Percentiles rank a stretch among this genome's conserved stretches.
These are phyloP conservation scores for Boloria euphrosyne DNA, from an alignment of 2,888 invertebrate species.

Conservation along the genomic window DNA sequence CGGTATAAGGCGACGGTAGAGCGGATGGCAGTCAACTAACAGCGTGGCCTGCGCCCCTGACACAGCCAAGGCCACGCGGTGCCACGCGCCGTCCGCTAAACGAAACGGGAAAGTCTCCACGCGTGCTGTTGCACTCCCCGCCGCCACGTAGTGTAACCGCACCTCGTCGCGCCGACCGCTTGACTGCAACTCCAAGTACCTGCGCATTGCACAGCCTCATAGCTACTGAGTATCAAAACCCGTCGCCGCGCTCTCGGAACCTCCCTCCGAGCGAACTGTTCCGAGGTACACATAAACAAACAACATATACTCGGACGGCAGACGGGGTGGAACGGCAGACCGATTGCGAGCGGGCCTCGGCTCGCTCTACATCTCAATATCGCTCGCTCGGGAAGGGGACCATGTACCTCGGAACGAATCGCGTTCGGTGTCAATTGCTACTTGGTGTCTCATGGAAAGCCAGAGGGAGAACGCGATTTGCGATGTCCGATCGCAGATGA, in stretches of 20 bases:
- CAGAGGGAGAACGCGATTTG: constrained; percentile 58
- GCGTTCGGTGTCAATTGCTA: constrained; percentile 69
- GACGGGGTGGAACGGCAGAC: constrained; percentile 57
- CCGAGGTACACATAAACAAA: constrained; percentile 82
- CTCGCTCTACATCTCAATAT: constrained; percentile 83
- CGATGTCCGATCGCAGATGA: constrained; percentile 51
- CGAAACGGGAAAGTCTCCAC: constrained; percentile 94
- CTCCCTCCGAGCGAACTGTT: constrained; percentile 73
- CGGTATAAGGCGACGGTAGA: constrained; percentile 90
- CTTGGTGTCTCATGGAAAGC: constrained; percentile 59
- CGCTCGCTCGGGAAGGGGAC: constrained; percentile 80
- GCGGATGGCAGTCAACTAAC: constrained; percentile 92
- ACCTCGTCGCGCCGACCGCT: constrained; percentile 94
- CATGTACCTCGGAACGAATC: constrained; percentile 83
- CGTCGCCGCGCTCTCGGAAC: constrained; percentile 51
- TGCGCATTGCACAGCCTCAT: constrained; percentile 67
- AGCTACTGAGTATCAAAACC: constrained; percentile 42
- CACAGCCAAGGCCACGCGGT: constrained; percentile 91
- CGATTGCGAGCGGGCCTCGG: constrained; percentile 67
- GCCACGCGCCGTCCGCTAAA: constrained; percentile 94
- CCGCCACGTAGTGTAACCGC: constrained; percentile 90
- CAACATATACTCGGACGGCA: constrained; percentile 70
- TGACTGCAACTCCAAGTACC: constrained; percentile 95
- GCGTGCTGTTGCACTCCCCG: constrained; percentile 84
- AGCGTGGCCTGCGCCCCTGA: constrained; percentile 92